phyloP scores from a whole-genome alignment of 92 coral and sea anemone species.

The Anthopleura xanthogrammica region DNA sequence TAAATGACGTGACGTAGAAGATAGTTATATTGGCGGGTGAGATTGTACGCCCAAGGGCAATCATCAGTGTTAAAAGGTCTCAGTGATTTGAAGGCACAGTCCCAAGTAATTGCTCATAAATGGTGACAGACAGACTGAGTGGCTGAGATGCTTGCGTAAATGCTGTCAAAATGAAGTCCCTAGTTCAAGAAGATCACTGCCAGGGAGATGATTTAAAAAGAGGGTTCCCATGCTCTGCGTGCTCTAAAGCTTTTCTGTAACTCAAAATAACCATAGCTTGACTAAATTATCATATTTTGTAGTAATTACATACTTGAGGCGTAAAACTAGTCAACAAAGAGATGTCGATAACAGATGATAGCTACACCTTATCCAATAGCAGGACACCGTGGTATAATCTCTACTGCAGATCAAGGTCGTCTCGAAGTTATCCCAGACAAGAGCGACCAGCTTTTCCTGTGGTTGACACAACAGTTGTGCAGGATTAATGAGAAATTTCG shows the following conservation, averaged over 20 bases:
- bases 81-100: background rate
- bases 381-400: background rate
- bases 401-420: background rate
- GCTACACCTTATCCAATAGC: background rate
- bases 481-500: background rate
- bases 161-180: background rate
- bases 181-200: background rate
- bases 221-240: background rate
- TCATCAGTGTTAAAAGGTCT: background rate
- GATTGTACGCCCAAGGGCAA: background rate
- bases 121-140: background rate
- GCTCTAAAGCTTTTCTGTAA: background rate
- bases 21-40: conserved; percentile 2
- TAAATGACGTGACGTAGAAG: background rate
- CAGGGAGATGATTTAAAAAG: background rate
- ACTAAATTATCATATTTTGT: background rate
- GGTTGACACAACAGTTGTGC: background rate
- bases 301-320: background rate
- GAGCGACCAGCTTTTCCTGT: background rate
- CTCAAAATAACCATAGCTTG: background rate
- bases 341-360: conserved; percentile 2
- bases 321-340: background rate
- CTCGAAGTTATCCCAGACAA: background rate
- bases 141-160: background rate
- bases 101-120: background rate